phyloP scores from a whole-genome alignment of 2,888 invertebrate genomes.

The Teleiodes luculella region DNA sequence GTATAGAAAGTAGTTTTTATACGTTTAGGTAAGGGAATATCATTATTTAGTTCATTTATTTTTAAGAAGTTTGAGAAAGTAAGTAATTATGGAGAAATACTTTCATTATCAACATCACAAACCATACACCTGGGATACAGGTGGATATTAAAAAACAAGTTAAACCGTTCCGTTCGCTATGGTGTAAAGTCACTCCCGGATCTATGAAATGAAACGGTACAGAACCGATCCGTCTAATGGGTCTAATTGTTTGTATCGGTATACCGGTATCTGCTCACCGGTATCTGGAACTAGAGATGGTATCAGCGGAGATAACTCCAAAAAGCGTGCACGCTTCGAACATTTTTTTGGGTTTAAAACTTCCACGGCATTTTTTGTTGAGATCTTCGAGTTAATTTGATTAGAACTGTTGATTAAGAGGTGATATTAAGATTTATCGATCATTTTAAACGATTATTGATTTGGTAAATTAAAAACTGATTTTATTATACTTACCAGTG shows the following conservation, averaged over 20 bases:
- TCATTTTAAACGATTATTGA: no score
- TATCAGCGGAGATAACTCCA: not conserved
- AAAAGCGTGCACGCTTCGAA: not conserved
- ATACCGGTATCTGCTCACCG: not conserved
- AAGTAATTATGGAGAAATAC: no score
- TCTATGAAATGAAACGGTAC: constrained; percentile 42
- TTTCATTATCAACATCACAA: no score
- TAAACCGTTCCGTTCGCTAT: no score
- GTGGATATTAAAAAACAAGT: no score
- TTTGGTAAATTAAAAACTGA: no score
- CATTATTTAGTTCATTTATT: no score
- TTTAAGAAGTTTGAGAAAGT: no score
- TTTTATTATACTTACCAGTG: no score
- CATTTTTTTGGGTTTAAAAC: constrained; percentile 9
- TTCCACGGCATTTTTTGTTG: constrained; percentile 19
- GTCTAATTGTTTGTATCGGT: constrained; percentile 64
- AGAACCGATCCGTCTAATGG: constrained; percentile 63
- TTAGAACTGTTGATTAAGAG: not conserved
- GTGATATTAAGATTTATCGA: not conserved
- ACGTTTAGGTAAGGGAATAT: no score
- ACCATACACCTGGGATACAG: no score
- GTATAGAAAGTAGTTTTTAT: no score
- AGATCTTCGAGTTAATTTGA: constrained; percentile 8
- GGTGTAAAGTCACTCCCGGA: constrained; percentile 17
- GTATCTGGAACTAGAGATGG: not conserved